A percentile compares a stretch with the other conserved stretches of the same genome.
These are phyloP conservation scores for Drosophila jambulina DNA, from an alignment of 1,140 invertebrate species.

Conservation along the genomic window DNA sequence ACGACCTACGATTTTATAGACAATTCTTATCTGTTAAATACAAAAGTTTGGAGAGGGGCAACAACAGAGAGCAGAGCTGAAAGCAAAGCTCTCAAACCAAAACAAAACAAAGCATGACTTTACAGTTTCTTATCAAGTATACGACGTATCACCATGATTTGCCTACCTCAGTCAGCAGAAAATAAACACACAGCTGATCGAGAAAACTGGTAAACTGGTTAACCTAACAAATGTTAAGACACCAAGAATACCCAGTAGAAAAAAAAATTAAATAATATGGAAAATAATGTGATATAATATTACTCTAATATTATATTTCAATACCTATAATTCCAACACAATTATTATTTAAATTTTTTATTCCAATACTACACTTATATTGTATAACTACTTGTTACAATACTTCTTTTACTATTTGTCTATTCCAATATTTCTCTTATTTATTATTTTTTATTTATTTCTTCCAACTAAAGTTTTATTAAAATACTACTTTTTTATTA, in stretches of 20 bases:
- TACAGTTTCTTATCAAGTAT: slow-evolving; percentile 20
- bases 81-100: slow-evolving; percentile 25
- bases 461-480: no score
- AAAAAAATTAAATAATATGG: not conserved
- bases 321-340: no score
- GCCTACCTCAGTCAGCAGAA: slow-evolving; percentile 7
- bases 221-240: not conserved
- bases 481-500: no score
- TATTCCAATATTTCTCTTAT: no score
- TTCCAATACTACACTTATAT: no score
- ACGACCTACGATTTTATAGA: slow-evolving; percentile 15
- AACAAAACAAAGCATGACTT: slow-evolving; percentile 30
- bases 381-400: no score
- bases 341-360: no score
- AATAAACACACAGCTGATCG: not conserved
- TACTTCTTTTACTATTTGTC: no score
- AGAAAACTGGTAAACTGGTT: not conserved
- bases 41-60: not conserved
- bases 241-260: not conserved
- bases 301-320: no score
- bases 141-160: slow-evolving; percentile 7
- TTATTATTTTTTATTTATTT: no score
- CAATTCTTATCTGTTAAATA: slow-evolving; percentile 21
- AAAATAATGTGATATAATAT: not conserved
- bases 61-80: not conserved